These are phyloP conservation scores for Gymnocheta viridis DNA, from an alignment of 2,888 invertebrate species.

Conservation along the genomic window DNA sequence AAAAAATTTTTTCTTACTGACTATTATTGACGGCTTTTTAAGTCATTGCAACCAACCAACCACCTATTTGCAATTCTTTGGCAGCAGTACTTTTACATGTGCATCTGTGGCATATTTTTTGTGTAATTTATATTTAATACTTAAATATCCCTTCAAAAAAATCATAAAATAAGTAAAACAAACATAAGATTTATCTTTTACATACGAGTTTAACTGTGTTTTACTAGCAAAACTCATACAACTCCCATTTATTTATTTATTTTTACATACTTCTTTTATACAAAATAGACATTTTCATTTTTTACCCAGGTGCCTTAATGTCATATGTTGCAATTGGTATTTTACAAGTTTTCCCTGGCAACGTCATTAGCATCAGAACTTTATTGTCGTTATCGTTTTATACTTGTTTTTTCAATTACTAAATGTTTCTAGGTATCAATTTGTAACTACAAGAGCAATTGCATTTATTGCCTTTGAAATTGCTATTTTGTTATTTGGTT, in stretches of 20 bases:
- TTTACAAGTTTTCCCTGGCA: conserved; percentile 1
- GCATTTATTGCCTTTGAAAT: conserved; percentile 62
- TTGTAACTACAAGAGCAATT: conserved; percentile 49
- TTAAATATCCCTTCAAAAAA: conserved; percentile 47
- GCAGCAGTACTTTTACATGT: too few relatives aligned
- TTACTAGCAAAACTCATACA: not conserved
- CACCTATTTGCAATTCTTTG: not conserved
- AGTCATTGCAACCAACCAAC: conserved; percentile 18
- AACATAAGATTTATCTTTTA: not conserved
- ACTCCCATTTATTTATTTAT: not conserved
- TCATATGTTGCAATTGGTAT: conserved; percentile 66
- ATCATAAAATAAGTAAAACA: conserved; percentile 49
- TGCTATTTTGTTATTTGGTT: conserved; percentile 34
- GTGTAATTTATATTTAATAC: conserved; percentile 37
- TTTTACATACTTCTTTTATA: not conserved
- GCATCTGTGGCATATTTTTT: conserved; percentile 2
- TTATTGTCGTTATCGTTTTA: conserved; percentile 40
- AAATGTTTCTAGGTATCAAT: conserved; percentile 1
- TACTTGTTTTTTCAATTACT: not conserved
- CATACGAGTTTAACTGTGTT: too few relatives aligned
- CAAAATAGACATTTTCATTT: not conserved
- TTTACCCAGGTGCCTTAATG: conserved; percentile 62
- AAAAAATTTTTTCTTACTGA: too few relatives aligned
- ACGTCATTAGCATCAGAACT: conserved; percentile 40
- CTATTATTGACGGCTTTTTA: conserved; percentile 54